phyloP scores from a whole-genome alignment of 92 coral and sea anemone species.

The Paragorgia papillata region DNA sequence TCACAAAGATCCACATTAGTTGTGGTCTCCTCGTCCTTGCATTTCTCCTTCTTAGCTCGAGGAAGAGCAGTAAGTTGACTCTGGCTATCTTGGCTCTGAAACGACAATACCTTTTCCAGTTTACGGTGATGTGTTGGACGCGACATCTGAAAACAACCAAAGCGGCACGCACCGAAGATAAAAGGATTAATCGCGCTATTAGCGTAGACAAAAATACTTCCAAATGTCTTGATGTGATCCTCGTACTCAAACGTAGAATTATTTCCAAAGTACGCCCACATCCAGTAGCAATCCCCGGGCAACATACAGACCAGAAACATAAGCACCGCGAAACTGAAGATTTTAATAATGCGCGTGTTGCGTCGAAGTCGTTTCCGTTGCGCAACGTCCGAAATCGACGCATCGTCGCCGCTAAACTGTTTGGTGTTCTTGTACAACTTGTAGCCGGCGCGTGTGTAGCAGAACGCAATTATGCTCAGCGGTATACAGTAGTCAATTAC shows the following conservation, averaged over 20 bases:
- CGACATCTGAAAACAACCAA: constrained; percentile 41
- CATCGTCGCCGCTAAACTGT: constrained; percentile 35
- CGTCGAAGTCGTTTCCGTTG: constrained; percentile 63
- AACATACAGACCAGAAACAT: constrained; percentile 86
- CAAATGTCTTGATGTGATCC: constrained; percentile 66
- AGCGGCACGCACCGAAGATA: constrained; percentile 85
- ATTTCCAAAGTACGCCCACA: constrained; percentile 80
- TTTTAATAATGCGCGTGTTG: constrained; percentile 77
- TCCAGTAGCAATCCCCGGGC: constrained; percentile 91
- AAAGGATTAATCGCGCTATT: constrained; percentile 93
- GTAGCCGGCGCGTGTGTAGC: constrained; percentile 67
- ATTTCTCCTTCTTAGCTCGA: neutral
- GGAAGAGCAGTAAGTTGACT: neutral
- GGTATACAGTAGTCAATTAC: constrained; percentile 73
- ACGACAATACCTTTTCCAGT: neutral
- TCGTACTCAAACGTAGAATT: constrained; percentile 57
- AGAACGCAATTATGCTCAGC: constrained; percentile 61
- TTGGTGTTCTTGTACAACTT: constrained; percentile 73
- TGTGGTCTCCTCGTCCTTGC: neutral
- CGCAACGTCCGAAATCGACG: constrained; percentile 27
- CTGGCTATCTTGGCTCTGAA: neutral
- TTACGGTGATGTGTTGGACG: neutral
- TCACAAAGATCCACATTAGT: neutral
- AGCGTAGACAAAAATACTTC: constrained; percentile 74
- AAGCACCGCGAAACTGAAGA: constrained; percentile 77